Percentiles rank a stretch among this genome's conserved stretches.
These are phyloP conservation scores for Barypeithes pellucidus DNA, from an alignment of 2,888 invertebrate species.

Conservation along the genomic window DNA sequence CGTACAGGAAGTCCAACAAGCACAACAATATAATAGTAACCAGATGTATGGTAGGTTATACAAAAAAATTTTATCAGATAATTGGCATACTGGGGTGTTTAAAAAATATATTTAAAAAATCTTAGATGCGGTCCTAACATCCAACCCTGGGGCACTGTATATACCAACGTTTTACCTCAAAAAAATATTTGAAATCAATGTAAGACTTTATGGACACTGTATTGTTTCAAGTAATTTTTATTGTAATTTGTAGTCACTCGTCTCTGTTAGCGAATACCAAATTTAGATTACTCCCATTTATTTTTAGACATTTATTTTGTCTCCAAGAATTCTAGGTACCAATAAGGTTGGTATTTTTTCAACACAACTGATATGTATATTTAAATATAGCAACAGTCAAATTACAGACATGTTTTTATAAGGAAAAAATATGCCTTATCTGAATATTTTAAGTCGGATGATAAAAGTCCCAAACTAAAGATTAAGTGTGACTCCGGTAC, in stretches of 20 bases:
- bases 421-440: conserved; percentile 15
- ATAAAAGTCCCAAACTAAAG: conserved; percentile 9
- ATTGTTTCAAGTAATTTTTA: background rate
- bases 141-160: too few species aligned
- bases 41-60: too few species aligned
- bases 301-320: background rate
- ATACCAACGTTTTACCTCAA: too few species aligned
- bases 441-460: conserved; percentile 5
- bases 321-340: background rate
- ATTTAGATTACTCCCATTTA: conserved; percentile 2
- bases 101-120: too few species aligned
- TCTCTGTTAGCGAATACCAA: background rate
- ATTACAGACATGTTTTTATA: conserved; percentile 24
- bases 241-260: too few species aligned
- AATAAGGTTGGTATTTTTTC: conserved; percentile 1
- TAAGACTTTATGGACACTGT: too few species aligned
- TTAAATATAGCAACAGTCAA: conserved; percentile 1
- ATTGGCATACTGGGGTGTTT: too few species aligned
- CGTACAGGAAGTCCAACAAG: too few species aligned
- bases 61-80: too few species aligned
- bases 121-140: too few species aligned
- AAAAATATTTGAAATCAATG: too few species aligned
- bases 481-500: conserved; percentile 4
- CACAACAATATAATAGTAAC: too few species aligned
- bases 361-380: conserved; percentile 7